Evolutionary conservation across 2,888 invertebrate species (phyloP), one percentile per base, ranked within the genome.

Genomic region (Noctua janthina): DNA sequence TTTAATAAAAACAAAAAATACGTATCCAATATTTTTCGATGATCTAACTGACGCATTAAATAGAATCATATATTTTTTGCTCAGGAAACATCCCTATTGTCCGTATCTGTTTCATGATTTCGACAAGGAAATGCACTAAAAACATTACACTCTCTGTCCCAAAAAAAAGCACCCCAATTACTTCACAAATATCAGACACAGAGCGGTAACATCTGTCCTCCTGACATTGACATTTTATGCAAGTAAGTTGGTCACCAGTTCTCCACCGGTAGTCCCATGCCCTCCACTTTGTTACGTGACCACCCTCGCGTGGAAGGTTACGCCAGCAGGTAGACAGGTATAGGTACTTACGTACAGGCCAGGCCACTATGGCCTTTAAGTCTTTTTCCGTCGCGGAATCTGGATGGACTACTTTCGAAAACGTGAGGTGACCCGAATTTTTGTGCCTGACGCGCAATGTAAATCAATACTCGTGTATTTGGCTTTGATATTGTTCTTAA

Each of bases 351-450:
- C 84, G 23, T 43, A 51, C 74, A 35, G 67, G 59, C 74, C 80
- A 75, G 56, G 81, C 85, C 90, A 92, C 91, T 91, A 88, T 92
- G 95, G 91, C 95, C 95, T 95, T 94, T 93, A 92, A 43, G 75
- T 81, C 82, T 87, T 94, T 91, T 93, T 90, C 89, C 87, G 91
- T 88, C 88, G 81, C 90, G 93, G 93, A 93, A 95, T 94, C 96
- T 95, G 92, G 95, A 95, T 95, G 94, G 92, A 95, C 95, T 94
- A 95, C 96, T 96, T 96, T 96, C 96, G 92, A 95, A 96, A 94
- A 91, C 91, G 87, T 90, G 91, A 85, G 88, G 89, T 93, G 94
- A 95, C 95, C 95, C 90, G 94, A 95, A 94, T 95, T 90, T 88
- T 80, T 86, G 85, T 75, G 56, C 51, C 84, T 80, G 87, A 81